Evolutionary conservation across 2,797 vertebrate species (phyloP), one percentile per base, ranked within the genome.

Genomic region (Eleutherodactylus coqui): DNA sequence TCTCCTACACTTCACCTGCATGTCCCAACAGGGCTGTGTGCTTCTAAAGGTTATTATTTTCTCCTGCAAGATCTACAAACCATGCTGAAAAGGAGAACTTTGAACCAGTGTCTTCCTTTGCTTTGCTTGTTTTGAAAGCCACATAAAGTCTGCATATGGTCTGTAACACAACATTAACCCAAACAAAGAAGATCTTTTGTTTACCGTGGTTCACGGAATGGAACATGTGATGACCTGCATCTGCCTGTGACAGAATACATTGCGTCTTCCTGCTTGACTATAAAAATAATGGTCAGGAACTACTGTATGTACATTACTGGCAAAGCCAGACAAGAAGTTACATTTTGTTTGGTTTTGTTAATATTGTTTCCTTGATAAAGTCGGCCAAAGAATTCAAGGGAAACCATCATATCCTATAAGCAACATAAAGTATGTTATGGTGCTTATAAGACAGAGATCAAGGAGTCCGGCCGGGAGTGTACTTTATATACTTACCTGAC

Each of bases 21-120:
- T 88, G 89, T 91, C 90, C 91, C 64, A 89, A 92, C 93, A 60
- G 0, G 85, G 89, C 77, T 75, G 81, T 88, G 78, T 88, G 64
- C 89, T 91, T 89, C 87, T 88, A 88, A 87, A 85, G 86, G 87
- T 88, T 90, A 81, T 86, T 91, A 86, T 90, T 88, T n/a, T 90
- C 89, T 86, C 19, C 45, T 91, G 16, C 82, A 80, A 90, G 90
- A 88, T 84, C 90, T 88, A 86, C 78, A 21, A 88, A 60, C 49
- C 58, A 86, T 76, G 84, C 69, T 87, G 83, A 4, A 38, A 75
- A 89, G 86, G 85, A 90, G 58, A 81, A 80, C 85, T 91, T 17
- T 1, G 88, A 88, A 75, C 85, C 55, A 67, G 43, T 53, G 51
- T 38, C 55, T 45, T 85, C 4, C 72, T 84, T 85, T 64, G 62